phyloP scores from a whole-genome alignment of 2,113 vertebrate species.

The Pelodiscus sinensis region DNA sequence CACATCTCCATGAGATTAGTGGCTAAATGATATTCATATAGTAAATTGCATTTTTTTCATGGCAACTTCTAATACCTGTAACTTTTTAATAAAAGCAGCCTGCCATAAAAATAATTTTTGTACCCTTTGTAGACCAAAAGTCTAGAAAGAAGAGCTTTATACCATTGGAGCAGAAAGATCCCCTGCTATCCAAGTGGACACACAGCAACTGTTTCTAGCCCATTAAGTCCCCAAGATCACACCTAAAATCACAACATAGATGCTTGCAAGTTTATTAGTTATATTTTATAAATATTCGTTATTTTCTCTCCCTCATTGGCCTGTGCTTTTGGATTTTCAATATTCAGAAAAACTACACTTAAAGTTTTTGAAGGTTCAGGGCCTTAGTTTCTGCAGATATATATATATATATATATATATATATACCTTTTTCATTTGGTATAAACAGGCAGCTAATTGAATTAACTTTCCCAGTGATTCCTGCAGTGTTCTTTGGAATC shows the following conservation, averaged over 20 bases:
- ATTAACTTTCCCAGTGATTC: too few species aligned
- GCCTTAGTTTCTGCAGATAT: not conserved
- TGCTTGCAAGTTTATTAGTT: accelerated
- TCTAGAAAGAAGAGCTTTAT: not conserved
- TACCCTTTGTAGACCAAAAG: not conserved
- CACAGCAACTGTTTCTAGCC: not conserved
- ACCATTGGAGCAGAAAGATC: not conserved
- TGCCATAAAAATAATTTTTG: not conserved
- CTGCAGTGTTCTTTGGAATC: too few species aligned
- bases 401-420: not conserved
- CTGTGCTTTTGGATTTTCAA: not conserved
- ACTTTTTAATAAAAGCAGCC: not conserved
- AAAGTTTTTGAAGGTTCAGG: not conserved
- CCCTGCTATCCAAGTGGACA: not conserved
- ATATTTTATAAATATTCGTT: too few species aligned
- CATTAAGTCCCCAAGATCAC: not conserved
- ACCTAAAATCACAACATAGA: not conserved
- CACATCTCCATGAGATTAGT: not conserved
- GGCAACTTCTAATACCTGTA: not conserved
- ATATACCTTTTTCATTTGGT: not conserved
- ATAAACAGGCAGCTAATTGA: too few species aligned
- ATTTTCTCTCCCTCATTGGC: not conserved
- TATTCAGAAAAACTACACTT: not conserved
- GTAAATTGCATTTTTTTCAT: not conserved
- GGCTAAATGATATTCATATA: not conserved